Percentiles rank a stretch among this genome's conserved stretches.
These are phyloP conservation scores for Drosophila atripex DNA, from an alignment of 2,888 invertebrate genomes.

Conservation along the genomic window DNA sequence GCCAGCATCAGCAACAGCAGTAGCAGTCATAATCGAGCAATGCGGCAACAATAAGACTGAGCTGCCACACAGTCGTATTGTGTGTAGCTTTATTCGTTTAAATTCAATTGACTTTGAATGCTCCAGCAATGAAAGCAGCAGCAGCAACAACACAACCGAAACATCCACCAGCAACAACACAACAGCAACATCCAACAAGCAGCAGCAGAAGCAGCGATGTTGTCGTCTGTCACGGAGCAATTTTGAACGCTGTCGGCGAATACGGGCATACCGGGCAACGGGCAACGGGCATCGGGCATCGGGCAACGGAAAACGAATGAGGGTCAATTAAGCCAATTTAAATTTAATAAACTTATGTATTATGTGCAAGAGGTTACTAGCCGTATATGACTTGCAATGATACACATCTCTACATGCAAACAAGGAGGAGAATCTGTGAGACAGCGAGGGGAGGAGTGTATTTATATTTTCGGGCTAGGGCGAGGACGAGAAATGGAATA, in stretches of 20 bases:
- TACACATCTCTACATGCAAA: constrained; percentile 39
- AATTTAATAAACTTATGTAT: constrained; percentile 84
- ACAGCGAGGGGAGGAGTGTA: constrained; percentile 1
- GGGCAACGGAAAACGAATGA: constrained; percentile 80
- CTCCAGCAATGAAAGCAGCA: constrained; percentile 66
- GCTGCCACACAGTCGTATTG: constrained; percentile 48
- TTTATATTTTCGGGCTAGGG: constrained; percentile 52
- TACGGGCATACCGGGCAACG: constrained; percentile 41
- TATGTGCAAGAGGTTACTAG: constrained; percentile 82
- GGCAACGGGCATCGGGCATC: constrained; percentile 57
- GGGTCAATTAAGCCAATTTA: constrained; percentile 85
- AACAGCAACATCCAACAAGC: constrained; percentile 31
- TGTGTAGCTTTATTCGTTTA: constrained; percentile 76
- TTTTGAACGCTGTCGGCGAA: constrained; percentile 47
- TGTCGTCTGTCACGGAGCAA: constrained; percentile 42
- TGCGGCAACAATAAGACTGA: constrained; percentile 48
- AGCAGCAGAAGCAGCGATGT: constrained; percentile 40
- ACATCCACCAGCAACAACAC: constrained; percentile 25
- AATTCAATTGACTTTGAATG: constrained; percentile 78
- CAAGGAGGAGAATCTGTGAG: background rate
- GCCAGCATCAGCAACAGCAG: constrained; percentile 39
- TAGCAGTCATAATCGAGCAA: constrained; percentile 72
- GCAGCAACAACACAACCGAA: constrained; percentile 14
- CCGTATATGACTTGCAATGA: constrained; percentile 70
- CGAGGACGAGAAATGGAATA: constrained; percentile 33